phyloP scores from a whole-genome alignment of 2,797 vertebrate genomes.

The Spinibarbus caldwelli region DNA sequence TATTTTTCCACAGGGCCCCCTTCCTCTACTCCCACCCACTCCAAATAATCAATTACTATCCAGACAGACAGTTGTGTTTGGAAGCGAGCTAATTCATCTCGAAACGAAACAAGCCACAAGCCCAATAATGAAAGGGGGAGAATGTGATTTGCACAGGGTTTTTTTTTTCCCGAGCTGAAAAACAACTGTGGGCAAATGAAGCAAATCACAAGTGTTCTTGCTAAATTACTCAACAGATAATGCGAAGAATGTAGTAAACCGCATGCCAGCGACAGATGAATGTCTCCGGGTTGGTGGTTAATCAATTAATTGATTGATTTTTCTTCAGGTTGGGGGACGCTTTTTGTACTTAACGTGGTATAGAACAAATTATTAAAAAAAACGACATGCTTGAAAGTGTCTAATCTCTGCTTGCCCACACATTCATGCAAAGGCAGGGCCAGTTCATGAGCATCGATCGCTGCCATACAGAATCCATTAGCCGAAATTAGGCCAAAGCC shows the following conservation, averaged over 20 bases:
- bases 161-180: neutral
- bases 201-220: conserved; percentile 29
- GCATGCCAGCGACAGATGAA: neutral
- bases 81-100: conserved; percentile 49
- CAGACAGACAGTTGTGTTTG: conserved; percentile 33
- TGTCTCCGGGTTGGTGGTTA: neutral
- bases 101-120: conserved; percentile 35
- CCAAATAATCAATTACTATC: conserved; percentile 35
- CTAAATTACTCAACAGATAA: conserved; percentile 31
- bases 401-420: conserved; percentile 5
- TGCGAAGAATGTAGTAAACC: conserved; percentile 11
- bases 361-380: conserved; percentile 6
- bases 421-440: neutral
- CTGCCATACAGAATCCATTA: conserved; percentile 66
- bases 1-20: conserved; percentile 16
- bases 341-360: neutral
- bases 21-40: conserved; percentile 21
- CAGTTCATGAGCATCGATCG: conserved; percentile 65
- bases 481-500: conserved; percentile 70
- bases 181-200: conserved; percentile 29
- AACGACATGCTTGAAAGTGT: neutral
- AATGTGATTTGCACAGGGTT: conserved; percentile 30
- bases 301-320: neutral
- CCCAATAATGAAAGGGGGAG: conserved; percentile 19
- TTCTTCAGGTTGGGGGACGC: neutral